phyloP scores from a whole-genome alignment of 2,888 invertebrate genomes.

The Zele albiditarsus region DNA sequence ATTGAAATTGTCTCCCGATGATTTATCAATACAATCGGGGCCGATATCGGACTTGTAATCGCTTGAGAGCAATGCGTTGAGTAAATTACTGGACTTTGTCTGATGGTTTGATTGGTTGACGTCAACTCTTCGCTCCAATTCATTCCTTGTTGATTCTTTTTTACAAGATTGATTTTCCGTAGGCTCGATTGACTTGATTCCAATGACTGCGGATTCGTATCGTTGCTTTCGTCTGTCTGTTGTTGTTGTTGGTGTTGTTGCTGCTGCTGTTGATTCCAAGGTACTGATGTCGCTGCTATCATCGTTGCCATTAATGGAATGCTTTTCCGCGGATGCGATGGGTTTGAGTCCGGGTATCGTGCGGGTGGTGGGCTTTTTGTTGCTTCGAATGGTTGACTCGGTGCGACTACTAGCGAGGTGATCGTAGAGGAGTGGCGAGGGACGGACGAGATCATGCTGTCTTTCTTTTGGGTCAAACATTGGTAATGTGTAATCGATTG shows the following conservation, averaged over 20 bases:
- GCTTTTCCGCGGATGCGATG: conserved; percentile 50
- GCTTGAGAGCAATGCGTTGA: conserved; percentile 67
- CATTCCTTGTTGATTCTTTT: background rate
- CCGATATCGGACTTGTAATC: conserved; percentile 66
- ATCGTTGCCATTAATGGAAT: conserved; percentile 45
- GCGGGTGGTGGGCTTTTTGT: conserved; percentile 57
- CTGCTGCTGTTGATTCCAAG: conserved; percentile 22
- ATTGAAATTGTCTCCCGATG: conserved; percentile 28
- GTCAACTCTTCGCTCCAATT: conserved; percentile 21
- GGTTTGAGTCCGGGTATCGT: conserved; percentile 60
- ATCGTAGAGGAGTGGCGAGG: conserved; percentile 47
- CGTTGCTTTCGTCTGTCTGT: conserved; percentile 39
- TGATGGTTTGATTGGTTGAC: background rate
- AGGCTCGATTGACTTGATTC: conserved; percentile 39
- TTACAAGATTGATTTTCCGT: background rate
- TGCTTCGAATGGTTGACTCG: conserved; percentile 52
- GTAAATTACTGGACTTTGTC: conserved; percentile 49
- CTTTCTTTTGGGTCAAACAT: background rate
- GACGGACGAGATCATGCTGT: conserved; percentile 2
- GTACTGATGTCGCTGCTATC: background rate
- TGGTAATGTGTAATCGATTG: conserved; percentile 23
- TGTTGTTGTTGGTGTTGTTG: conserved; percentile 53
- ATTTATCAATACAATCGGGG: conserved; percentile 58
- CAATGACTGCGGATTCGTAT: conserved; percentile 49
- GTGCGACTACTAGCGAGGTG: conserved; percentile 53